These are phyloP conservation scores for Thera britannica DNA, from an alignment of 2,888 invertebrate species.

Conservation along the genomic window DNA sequence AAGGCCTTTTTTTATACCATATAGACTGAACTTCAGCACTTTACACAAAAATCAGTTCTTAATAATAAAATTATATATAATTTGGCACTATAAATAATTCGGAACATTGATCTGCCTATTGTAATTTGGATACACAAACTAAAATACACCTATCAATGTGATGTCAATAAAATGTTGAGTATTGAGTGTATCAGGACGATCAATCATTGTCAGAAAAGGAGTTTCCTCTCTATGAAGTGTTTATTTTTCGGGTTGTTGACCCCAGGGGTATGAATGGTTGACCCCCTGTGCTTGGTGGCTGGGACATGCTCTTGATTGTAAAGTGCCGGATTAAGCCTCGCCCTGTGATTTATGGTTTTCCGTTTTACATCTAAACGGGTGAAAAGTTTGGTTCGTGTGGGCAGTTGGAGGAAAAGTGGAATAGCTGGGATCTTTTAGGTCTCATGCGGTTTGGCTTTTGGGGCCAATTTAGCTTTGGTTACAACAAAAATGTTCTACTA, in stretches of 20 bases:
- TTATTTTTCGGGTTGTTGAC: constrained; percentile 12
- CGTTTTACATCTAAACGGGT: constrained; percentile 39
- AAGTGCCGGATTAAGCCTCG: constrained; percentile 47
- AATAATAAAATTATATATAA: too few relatives aligned
- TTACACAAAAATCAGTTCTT: too few relatives aligned
- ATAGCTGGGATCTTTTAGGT: constrained; percentile 3
- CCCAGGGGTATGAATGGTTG: constrained; percentile 43
- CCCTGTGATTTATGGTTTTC: constrained; percentile 52
- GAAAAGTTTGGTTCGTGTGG: constrained; percentile 39
- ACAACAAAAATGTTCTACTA: too few relatives aligned
- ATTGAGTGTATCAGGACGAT: too few relatives aligned
- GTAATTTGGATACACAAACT: too few relatives aligned
- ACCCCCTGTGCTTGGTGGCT: constrained; percentile 39
- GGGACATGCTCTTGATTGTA: constrained; percentile 41
- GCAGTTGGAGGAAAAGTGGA: constrained; percentile 12
- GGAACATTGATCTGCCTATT: too few relatives aligned
- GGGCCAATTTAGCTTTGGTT: neutral
- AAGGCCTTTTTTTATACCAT: too few relatives aligned
- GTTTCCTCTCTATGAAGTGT: constrained; percentile 6
- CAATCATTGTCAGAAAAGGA: neutral
- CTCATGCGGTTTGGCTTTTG: neutral
- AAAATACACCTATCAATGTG: too few relatives aligned
- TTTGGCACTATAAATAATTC: too few relatives aligned
- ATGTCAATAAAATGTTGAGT: too few relatives aligned
- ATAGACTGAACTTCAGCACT: too few relatives aligned